Evolutionary conservation across 2,113 vertebrate genomes (phyloP).

Genomic region (Sterrhoptilus dennistouni): DNA sequence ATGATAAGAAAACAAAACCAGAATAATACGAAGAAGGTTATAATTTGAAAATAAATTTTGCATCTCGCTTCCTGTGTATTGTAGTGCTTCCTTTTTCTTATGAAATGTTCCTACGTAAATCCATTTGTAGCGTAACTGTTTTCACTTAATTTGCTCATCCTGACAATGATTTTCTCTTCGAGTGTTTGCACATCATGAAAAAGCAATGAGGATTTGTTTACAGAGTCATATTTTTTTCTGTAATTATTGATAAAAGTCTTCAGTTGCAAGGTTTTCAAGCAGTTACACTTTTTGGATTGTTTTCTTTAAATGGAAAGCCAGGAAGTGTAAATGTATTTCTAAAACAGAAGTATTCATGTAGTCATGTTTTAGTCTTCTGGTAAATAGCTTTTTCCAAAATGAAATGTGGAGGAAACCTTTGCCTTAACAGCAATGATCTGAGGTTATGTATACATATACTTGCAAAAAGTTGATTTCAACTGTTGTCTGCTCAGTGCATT

Average conservation of each 20-base stretch:
- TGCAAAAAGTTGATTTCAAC: background rate
- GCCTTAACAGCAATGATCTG: background rate
- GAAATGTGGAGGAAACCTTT: background rate
- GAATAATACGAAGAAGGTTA: background rate
- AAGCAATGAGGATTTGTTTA: background rate
- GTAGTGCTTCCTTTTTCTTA: background rate
- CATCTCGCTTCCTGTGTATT: background rate
- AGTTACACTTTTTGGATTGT: background rate
- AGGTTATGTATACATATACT: background rate
- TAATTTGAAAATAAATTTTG: background rate
- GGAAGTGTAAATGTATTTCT: background rate
- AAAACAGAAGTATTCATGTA: background rate
- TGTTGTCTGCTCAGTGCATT: background rate
- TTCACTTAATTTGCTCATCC: background rate
- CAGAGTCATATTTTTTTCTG: background rate
- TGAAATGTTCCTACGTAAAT: background rate
- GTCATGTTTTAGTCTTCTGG: background rate
- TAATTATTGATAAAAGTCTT: background rate
- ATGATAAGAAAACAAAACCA: background rate
- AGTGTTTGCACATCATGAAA: background rate
- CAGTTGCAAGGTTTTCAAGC: background rate
- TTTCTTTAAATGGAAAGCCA: background rate
- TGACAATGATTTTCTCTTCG: background rate
- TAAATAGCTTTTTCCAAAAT: background rate
- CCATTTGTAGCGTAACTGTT: background rate